Conservation (phyloP, 2,888 invertebrate genomes). For the Chrysolina haemoptera region DNA sequence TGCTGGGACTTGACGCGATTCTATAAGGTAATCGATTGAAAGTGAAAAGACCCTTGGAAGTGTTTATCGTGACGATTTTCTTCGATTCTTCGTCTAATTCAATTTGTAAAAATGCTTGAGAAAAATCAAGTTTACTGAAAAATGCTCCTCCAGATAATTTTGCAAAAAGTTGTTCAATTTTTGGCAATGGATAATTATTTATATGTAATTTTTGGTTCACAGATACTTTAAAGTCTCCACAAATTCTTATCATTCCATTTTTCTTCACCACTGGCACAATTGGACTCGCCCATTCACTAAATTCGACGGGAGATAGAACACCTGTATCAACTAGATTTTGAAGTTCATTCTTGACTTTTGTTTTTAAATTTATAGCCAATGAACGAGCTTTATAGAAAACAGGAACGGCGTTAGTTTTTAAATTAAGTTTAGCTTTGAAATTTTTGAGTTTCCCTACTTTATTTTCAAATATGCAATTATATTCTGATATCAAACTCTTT, state of each 20-base stretch:
- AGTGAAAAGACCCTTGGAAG: background rate
- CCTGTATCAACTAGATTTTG: conserved; percentile 1
- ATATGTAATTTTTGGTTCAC: background rate
- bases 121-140: background rate
- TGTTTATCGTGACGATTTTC: background rate
- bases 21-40: background rate
- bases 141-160: too few species aligned
- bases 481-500: background rate
- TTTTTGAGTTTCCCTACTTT: background rate
- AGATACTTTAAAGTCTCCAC: background rate
- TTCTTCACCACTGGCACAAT: background rate
- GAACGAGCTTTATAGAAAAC: background rate
- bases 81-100: background rate
- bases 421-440: background rate
- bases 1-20: background rate
- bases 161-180: background rate
- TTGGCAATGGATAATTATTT: background rate
- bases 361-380: background rate
- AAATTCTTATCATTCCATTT: background rate
- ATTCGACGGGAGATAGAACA: background rate
- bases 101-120: background rate
- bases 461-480: background rate
- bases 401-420: background rate
- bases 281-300: background rate
- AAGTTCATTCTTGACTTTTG: background rate